These are phyloP conservation scores for Thomomys bottae DNA, from an alignment of 2,113 vertebrate genomes.

Conservation along the genomic window DNA sequence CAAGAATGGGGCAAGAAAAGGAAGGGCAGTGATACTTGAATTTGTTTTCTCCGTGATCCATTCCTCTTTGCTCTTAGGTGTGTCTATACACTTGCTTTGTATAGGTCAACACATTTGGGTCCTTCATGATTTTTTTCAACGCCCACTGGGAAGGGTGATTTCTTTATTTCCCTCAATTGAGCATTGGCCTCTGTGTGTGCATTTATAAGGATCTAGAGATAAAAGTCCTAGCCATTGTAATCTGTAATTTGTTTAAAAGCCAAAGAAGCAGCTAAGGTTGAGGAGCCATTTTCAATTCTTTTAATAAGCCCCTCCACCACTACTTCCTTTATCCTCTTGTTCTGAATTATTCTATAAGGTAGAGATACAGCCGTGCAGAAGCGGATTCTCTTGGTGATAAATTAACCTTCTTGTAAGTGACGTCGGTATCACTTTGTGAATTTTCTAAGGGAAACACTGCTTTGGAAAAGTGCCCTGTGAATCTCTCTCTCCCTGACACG, in stretches of 20 bases:
- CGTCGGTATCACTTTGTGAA: conserved; percentile 64
- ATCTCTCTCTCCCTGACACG: conserved; percentile 64
- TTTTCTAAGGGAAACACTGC: conserved; percentile 72
- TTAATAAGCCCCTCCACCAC: conserved; percentile 45
- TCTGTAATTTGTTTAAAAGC: conserved; percentile 39
- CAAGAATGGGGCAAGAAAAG: neutral
- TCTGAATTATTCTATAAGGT: conserved; percentile 63
- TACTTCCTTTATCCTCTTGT: conserved; percentile 15
- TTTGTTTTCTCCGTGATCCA: neutral
- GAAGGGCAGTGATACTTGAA: neutral
- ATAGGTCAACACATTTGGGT: neutral
- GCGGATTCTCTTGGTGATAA: conserved; percentile 70
- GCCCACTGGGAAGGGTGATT: neutral
- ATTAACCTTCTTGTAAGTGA: conserved; percentile 77
- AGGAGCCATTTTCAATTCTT: conserved; percentile 60
- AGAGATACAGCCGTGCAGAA: conserved; percentile 44
- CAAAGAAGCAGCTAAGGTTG: conserved; percentile 45
- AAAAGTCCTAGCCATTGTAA: neutral
- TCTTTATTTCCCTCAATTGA: neutral
- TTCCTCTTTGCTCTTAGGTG: neutral
- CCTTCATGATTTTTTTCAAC: neutral
- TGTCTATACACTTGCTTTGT: neutral
- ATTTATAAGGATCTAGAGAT: neutral
- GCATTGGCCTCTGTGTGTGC: neutral
- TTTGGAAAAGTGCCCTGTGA: conserved; percentile 65